phyloP scores from a whole-genome alignment of 1,140 invertebrate species.

The Notospermus geniculatus region DNA sequence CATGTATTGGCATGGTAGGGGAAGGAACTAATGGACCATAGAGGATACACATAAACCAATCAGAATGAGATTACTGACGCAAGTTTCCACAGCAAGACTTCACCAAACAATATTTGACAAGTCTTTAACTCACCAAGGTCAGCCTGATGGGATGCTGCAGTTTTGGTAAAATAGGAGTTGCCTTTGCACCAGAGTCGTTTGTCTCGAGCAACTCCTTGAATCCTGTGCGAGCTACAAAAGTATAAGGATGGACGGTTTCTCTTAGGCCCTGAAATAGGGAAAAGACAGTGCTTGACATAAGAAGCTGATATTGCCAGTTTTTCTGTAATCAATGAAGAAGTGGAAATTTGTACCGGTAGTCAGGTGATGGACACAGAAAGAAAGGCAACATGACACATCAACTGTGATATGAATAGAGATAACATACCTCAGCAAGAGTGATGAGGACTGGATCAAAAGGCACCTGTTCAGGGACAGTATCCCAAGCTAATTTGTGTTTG shows the following conservation, averaged over 20 bases:
- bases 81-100: not conserved
- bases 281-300: not conserved
- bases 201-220: constrained; percentile 51
- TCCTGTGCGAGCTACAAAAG: constrained; percentile 49
- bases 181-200: constrained; percentile 36
- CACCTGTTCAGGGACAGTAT: constrained; percentile 47
- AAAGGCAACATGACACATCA: too few relatives aligned
- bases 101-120: not conserved
- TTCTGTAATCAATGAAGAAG: too few relatives aligned
- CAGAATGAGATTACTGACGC: not conserved
- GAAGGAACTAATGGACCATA: not conserved
- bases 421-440: constrained; percentile 48
- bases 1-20: not conserved
- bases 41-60: not conserved
- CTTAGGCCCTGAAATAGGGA: constrained; percentile 42
- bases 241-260: constrained; percentile 54
- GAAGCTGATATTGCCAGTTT: too few relatives aligned
- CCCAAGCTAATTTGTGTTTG: constrained; percentile 53
- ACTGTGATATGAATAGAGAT: not conserved
- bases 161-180: constrained; percentile 45
- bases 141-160: constrained; percentile 42
- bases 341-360: too few relatives aligned
- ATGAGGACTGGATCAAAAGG: constrained; percentile 52
- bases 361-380: too few relatives aligned
- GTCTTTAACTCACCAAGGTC: constrained; percentile 38